These are phyloP conservation scores for Sebastes baramenuke DNA, from an alignment of 2,797 vertebrate species.

Conservation along the genomic window DNA sequence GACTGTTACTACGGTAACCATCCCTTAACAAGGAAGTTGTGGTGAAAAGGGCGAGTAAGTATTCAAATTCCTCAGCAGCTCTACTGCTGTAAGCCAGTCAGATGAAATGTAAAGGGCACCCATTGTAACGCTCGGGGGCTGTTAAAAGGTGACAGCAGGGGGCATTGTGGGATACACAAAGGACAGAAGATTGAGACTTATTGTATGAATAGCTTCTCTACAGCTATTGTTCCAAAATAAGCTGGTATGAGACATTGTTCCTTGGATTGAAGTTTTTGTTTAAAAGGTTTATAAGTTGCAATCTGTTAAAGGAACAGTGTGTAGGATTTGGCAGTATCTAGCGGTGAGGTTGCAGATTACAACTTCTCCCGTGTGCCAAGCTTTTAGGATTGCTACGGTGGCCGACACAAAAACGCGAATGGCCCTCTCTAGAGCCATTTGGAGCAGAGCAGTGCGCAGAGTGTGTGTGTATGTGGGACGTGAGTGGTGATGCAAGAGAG, in stretches of 20 bases:
- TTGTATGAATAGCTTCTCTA: neutral
- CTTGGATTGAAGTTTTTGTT: neutral
- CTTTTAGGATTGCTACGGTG: rapidly evolving
- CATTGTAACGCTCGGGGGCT: constrained; percentile 37
- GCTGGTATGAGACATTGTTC: neutral
- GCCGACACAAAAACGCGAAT: no score
- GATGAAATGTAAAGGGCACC: constrained; percentile 61
- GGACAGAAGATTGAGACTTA: neutral
- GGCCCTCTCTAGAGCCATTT: no score
- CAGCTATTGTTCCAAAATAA: neutral
- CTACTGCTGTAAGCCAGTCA: constrained; percentile 16
- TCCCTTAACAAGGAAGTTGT: constrained; percentile 39
- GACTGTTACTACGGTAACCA: constrained; percentile 45
- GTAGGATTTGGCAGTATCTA: no score
- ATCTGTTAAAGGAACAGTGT: neutral
- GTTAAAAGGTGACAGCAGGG: constrained; percentile 51
- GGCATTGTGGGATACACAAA: constrained; percentile 60
- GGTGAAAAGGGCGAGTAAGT: constrained; percentile 26
- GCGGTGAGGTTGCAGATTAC: no score
- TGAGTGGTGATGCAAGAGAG: no score
- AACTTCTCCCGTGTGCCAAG: no score
- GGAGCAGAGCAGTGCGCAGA: no score
- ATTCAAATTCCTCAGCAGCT: constrained; percentile 58
- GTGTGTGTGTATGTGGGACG: rapidly evolving
- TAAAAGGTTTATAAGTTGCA: neutral